A percentile compares a stretch with the other conserved stretches of the same genome.
These are phyloP conservation scores for Acanthoscelides obtectus DNA, from an alignment of 2,888 invertebrate genomes.

Conservation along the genomic window DNA sequence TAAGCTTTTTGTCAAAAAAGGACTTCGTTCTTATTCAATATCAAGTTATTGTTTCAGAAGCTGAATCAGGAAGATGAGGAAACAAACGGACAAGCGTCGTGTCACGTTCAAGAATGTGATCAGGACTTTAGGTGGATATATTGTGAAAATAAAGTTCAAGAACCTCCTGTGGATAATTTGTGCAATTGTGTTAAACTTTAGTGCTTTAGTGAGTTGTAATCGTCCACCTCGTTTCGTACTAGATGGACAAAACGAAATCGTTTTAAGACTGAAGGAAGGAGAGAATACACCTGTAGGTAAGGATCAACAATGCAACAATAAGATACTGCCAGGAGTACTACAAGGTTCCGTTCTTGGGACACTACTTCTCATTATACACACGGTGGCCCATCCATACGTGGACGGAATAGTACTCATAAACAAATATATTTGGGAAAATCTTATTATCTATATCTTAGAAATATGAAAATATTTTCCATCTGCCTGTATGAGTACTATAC, in stretches of 20 bases:
- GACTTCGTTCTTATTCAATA: too few species aligned
- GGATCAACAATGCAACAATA: slow-evolving; percentile 31
- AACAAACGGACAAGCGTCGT: slow-evolving; percentile 12
- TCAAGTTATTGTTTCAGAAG: background rate
- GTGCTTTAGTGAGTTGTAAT: slow-evolving; percentile 51
- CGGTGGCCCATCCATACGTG: too few species aligned
- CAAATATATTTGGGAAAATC: too few species aligned
- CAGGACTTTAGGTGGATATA: slow-evolving; percentile 33
- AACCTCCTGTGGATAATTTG: slow-evolving; percentile 17
- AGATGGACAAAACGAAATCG: slow-evolving; percentile 87
- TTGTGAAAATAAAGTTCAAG: slow-evolving; percentile 38
- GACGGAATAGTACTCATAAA: too few species aligned
- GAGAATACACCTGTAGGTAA: slow-evolving; percentile 79
- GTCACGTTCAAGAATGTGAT: slow-evolving; percentile 25
- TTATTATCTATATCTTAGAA: too few species aligned
- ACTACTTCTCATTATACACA: too few species aligned
- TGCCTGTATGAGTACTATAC: too few species aligned
- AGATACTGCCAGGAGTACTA: too few species aligned
- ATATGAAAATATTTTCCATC: too few species aligned
- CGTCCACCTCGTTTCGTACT: slow-evolving; percentile 83
- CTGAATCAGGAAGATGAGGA: background rate
- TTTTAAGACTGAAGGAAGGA: slow-evolving; percentile 83
- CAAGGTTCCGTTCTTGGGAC: too few species aligned
- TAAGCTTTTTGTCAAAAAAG: too few species aligned
- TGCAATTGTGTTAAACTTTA: slow-evolving; percentile 24